Percentiles rank a stretch among this genome's conserved stretches.
Evolutionary conservation across 2,888 invertebrate genomes (phyloP).

Genomic region (Agrochola lychnidis): DNA sequence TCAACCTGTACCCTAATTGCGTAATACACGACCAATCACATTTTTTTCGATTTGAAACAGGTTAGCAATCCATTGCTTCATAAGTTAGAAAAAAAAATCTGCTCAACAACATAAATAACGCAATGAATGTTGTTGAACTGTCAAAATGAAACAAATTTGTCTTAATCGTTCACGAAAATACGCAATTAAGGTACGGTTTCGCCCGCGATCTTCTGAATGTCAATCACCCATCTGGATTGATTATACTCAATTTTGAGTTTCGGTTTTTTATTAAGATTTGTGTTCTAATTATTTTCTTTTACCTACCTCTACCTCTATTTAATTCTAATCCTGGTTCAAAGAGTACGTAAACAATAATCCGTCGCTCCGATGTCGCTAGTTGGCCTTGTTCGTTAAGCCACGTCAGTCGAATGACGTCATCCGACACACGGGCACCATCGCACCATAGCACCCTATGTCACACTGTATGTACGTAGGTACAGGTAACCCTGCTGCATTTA

Average conservation of each 20-base stretch:
- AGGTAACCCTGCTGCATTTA: not conserved
- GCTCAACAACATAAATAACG: no score
- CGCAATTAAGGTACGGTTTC: no score
- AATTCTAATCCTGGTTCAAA: conserved; percentile 9
- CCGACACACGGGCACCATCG: conserved; percentile 18
- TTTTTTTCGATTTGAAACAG: no score
- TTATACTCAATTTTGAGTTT: not conserved
- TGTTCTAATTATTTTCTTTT: not conserved
- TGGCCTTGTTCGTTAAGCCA: conserved; percentile 39
- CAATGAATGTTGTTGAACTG: no score
- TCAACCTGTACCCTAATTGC: no score
- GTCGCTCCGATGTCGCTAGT: conserved; percentile 34
- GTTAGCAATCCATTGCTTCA: no score
- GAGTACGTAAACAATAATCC: conserved; percentile 34
- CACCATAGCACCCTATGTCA: conserved; percentile 10
- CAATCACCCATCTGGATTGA: not conserved
- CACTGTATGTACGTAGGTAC: not conserved
- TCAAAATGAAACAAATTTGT: no score
- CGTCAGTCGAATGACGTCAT: conserved; percentile 45
- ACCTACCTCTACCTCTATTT: no score
- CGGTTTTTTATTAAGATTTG: not conserved
- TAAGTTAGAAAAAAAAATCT: no score
- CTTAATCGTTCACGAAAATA: no score
- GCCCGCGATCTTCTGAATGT: not conserved
- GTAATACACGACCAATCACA: no score